Evolutionary conservation across 2,888 invertebrate species (phyloP), one percentile per base, ranked within the genome.

Genomic region (Melipona bicolor): DNA sequence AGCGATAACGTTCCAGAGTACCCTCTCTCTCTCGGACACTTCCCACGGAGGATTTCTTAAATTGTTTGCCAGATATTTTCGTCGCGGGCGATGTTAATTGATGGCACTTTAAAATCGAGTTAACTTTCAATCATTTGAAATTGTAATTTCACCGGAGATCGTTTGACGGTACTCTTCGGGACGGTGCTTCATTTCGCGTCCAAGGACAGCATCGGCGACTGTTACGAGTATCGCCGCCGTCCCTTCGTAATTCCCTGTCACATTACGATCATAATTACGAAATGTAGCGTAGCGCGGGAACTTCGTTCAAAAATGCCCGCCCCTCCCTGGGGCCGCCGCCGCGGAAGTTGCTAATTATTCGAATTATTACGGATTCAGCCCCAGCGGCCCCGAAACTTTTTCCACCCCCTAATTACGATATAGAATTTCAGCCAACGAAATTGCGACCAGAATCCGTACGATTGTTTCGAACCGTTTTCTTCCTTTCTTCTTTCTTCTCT

Each of bases 311-410:
- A 81, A 72, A 71, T 72, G 49, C 54, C 11, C 27, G 27, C 9
- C 9, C 43, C 43, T 68, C 82, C 75, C 82, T 54, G 13, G 67
- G 50, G 81, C 15, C 61, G n/a, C n/a, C 49, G n/a, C 56, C 56
- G 36, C 21, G 49, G 17, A 83, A 83, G 71, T 83, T 81, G 36
- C 61, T 81, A 83, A 83, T 83, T 81, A 80, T 82, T 71, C 54
- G 43, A 80, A 80, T 82, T 80, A 72, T 83, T 81, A 75, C 74
- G 24, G 67, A 79, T 71, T 56, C 71, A 67, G 15, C 24, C 75
- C 67, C 59, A 49, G 52, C 70, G 70, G 52, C 17, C 43, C 24
- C 36, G 54, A 61, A 81, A 83, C 61, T 67, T 71, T 80, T 83
- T 71, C 56, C 82, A 15, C 54, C 54, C 19, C 15, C 65, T n/a